These are phyloP conservation scores for Pitta sordida DNA, from an alignment of 2,113 vertebrate species.

Conservation along the genomic window DNA sequence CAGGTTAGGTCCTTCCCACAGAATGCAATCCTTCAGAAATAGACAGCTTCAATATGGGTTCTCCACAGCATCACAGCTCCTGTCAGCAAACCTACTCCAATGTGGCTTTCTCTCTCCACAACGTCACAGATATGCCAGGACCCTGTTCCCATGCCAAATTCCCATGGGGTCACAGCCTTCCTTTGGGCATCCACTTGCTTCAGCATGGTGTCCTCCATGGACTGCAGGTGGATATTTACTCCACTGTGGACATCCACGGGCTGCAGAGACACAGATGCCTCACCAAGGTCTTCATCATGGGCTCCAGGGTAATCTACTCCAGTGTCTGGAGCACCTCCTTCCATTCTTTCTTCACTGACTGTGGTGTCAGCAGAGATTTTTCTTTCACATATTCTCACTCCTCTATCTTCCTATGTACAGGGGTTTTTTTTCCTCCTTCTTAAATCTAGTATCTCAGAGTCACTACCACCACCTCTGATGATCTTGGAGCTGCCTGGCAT, in stretches of 20 bases:
- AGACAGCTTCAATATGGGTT: background rate
- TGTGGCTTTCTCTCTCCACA: accelerated
- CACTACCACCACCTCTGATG: background rate
- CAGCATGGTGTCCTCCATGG: background rate
- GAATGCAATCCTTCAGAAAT: background rate
- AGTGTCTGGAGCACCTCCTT: background rate
- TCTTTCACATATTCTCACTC: background rate
- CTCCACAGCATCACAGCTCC: accelerated
- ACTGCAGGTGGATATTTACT: background rate
- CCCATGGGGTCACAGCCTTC: background rate
- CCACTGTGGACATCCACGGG: background rate
- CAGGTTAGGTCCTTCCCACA: background rate
- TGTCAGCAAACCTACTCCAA: background rate
- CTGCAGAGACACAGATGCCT: background rate
- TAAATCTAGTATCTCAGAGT: background rate
- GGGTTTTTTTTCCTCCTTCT: background rate
- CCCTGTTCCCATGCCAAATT: background rate
- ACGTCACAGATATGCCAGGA: background rate
- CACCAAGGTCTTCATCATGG: background rate
- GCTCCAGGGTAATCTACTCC: background rate
- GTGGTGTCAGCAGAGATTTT: too few relatives aligned
- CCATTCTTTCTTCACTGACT: background rate
- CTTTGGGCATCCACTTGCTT: too few relatives aligned
- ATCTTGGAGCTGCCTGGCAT: background rate
- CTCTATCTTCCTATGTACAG: background rate